phyloP scores from a whole-genome alignment of 2,113 vertebrate species.

The Phasianus colchicus region DNA sequence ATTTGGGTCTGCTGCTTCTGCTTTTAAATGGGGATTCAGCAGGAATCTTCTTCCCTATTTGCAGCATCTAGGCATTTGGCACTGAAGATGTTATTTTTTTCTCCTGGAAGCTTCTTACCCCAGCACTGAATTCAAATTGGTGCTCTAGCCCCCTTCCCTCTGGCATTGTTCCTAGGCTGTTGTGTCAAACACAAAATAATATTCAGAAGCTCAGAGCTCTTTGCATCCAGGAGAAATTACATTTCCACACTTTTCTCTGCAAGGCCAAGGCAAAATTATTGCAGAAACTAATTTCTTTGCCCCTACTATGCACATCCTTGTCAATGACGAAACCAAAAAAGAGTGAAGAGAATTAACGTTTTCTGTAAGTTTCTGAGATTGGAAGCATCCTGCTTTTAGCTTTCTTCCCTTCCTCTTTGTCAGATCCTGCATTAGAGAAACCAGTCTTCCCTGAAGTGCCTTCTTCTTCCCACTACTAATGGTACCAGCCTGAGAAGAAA shows the following conservation, averaged over 20 bases:
- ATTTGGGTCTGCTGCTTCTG: not conserved
- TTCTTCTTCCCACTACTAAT: not conserved
- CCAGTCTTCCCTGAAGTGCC: not conserved
- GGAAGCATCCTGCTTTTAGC: not conserved
- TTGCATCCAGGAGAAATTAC: slow-evolving; percentile 45
- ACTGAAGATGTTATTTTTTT: slow-evolving; percentile 12
- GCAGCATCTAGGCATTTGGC: not conserved
- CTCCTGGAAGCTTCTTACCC: slow-evolving; percentile 5
- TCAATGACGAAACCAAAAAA: slow-evolving; percentile 19
- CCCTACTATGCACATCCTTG: slow-evolving; percentile 25
- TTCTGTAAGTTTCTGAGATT: slow-evolving; percentile 6
- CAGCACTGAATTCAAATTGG: not conserved
- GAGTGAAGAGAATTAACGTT: slow-evolving; percentile 31
- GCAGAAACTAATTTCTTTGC: slow-evolving; percentile 59
- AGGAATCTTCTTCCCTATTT: not conserved
- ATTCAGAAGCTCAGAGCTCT: slow-evolving; percentile 31
- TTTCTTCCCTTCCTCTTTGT: not conserved
- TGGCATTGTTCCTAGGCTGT: slow-evolving; percentile 27
- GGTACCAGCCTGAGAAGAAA: not conserved
- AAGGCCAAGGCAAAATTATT: slow-evolving; percentile 61
- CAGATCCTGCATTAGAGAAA: not conserved
- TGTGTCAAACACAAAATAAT: slow-evolving; percentile 39
- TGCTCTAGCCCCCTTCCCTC: slow-evolving; percentile 15
- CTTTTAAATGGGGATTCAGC: not conserved
- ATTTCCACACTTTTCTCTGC: slow-evolving; percentile 48